Evolutionary conservation across 1,140 invertebrate species (phyloP).

Genomic region (Trialeurodes vaporariorum): DNA sequence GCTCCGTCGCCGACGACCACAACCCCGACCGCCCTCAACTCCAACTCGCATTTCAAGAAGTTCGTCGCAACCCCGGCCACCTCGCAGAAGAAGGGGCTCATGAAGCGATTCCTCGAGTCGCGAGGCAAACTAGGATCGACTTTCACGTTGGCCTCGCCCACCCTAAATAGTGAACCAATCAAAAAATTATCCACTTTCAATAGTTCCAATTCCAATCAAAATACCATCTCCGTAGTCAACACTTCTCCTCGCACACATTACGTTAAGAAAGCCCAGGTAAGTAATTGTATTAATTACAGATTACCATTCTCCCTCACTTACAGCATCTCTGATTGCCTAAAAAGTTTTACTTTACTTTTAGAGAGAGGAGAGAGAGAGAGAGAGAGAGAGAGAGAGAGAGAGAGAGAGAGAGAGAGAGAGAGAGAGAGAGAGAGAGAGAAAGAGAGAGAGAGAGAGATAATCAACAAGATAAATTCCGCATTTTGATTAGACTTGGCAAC

Average conservation of each 20-base stretch:
- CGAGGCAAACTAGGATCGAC: slow-evolving; percentile 45
- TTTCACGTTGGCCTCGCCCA: slow-evolving; percentile 31
- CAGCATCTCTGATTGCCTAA: too few relatives aligned
- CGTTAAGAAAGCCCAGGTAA: slow-evolving; percentile 37
- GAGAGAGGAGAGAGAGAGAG: too few relatives aligned
- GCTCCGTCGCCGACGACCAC: background rate
- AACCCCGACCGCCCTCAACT: slow-evolving; percentile 33
- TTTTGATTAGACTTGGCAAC: too few relatives aligned
- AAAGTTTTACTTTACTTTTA: too few relatives aligned
- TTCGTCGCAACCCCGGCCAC: slow-evolving; percentile 32
- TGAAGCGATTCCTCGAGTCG: slow-evolving; percentile 63
- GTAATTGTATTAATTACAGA: too few relatives aligned
- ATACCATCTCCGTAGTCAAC: slow-evolving; percentile 30
- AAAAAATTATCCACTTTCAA: slow-evolving; percentile 16
- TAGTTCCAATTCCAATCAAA: slow-evolving; percentile 28
- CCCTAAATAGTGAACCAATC: slow-evolving; percentile 24
- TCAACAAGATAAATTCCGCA: too few relatives aligned
- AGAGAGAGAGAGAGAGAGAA: too few relatives aligned
- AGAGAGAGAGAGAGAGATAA: too few relatives aligned
- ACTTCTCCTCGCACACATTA: slow-evolving; percentile 36
- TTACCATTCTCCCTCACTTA: too few relatives aligned
- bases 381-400: too few relatives aligned
- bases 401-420: too few relatives aligned
- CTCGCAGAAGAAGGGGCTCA: slow-evolving; percentile 50
- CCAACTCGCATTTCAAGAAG: background rate